Base-by-base conservation (phyloP, 2,113 vertebrate genomes). In the Sciurus niger region DNA sequence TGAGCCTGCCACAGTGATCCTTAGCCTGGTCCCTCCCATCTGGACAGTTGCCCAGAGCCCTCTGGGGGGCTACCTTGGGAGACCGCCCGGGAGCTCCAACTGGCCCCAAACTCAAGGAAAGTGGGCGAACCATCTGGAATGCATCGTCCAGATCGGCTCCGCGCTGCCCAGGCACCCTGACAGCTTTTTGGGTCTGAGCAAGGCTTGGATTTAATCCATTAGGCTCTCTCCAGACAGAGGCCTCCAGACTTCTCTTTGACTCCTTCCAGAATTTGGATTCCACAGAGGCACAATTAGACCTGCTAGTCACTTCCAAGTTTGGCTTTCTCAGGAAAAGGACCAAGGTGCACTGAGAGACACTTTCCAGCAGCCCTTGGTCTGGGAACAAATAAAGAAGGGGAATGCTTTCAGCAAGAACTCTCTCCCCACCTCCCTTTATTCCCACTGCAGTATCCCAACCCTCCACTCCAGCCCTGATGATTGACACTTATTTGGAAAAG, bases 51-150 rank as follows among this genome's bases (percentile, higher is more conserved):
- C 96, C 97, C 90, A 67, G 58, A 82, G 84, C 87, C 97, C 93
- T 89, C 93, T 74, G 67, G 79, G 96, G 96, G 89, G 89, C 91
- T 97, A 95, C 89, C 84, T 95, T 98, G 95, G 97, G 96, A 98
- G 86, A 77, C 93, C 0, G 89, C 95, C 96, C n/a, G 0, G 84
- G 95, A 96, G 89, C 87, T 96, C 97, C 93, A 96, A 92, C 87
- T 97, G 97, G 97, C 95, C 84, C 80, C 72, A 79, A 90, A 96
- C 46, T 72, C 84, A 83, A 95, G 90, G 91, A 94, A 97, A 79
- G 91, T 93, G 97, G 95, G 93, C 53, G 4, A 74, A 89, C 93
- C 96, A 98, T 98, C 96, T 98, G 98, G 97, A 96, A 95, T 72
- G 73, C 77, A 96, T 98, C 53, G 87, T 74, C 73, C 90, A 67